Percentiles rank a stretch among this genome's conserved stretches.
phyloP scores from a whole-genome alignment of 2,888 invertebrate species.

The Drosophila nr. perissopoda region DNA sequence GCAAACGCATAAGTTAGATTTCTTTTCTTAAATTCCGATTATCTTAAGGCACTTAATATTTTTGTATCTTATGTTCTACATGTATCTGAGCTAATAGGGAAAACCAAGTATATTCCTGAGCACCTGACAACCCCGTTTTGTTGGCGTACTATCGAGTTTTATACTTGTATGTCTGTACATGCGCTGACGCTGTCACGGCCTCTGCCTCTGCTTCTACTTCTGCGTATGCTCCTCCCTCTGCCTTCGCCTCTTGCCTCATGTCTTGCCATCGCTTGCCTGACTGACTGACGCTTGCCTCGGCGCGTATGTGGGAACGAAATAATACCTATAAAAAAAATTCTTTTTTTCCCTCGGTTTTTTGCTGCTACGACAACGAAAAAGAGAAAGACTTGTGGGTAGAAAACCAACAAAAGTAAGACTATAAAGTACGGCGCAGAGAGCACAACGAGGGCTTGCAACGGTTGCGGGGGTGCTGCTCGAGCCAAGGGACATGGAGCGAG shows the following conservation, averaged over 20 bases:
- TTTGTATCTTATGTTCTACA: background rate
- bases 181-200: conserved; percentile 79
- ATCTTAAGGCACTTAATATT: background rate
- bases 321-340: conserved; percentile 70
- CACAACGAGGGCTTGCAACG: conserved; percentile 29
- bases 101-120: background rate
- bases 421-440: conserved; percentile 68
- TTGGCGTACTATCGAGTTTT: conserved; percentile 76
- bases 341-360: conserved; percentile 56
- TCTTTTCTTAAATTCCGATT: background rate
- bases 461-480: conserved; percentile 45
- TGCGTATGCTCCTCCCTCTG: conserved; percentile 58
- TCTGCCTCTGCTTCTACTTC: conserved; percentile 62
- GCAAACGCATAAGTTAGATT: background rate
- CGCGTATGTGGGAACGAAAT: conserved; percentile 83
- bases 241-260: conserved; percentile 36
- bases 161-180: conserved; percentile 64
- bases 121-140: conserved; percentile 62
- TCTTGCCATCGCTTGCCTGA: conserved; percentile 49
- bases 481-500: background rate
- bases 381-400: conserved; percentile 84
- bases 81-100: background rate
- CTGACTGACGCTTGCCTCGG: conserved; percentile 75
- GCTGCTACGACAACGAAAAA: conserved; percentile 72
- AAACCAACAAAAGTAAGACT: conserved; percentile 81